Base-by-base conservation (phyloP, 2,888 invertebrate genomes). In the Digitonthophagus gazella region DNA sequence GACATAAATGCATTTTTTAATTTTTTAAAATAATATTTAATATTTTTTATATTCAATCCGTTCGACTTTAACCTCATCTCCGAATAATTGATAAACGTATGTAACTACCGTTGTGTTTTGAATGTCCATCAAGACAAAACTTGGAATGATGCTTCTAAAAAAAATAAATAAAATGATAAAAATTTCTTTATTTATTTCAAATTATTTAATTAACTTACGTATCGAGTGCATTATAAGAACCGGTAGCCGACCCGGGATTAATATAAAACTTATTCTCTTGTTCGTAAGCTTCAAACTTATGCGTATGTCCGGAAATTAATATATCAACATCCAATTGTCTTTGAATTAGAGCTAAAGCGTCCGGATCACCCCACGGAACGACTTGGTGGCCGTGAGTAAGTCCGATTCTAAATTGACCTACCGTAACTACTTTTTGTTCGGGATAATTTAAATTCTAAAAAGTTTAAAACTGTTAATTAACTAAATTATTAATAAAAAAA, bases 231-330 rank as follows among this genome's bases (percentile, higher is more conserved):
- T 93, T 96, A 78, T 96, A 99, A 3, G 99, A 97, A 8, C 99
- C 99, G 19, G 99, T 99, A 1, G 98, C 98, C 2, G 98, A 97
- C 5, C 99, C 99, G 2, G 99, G 99, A 84, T 99, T 99, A 67
- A 99, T 97, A 82, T 96, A 99, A 84, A 99, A 98, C 83, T 97
- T 97, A 80, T 96, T 97, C 80, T 98, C 98, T 85, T 97, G 96
- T 81, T 99, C 98, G 76, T 97, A 97, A 0, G 98, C 98, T 80
- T 97, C 97, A 84, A 98, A 98, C 78, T 95, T 93, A 83, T 99
- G 99, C 0, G 98, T 98, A 81, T 99, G 98, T 0, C 99, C 99
- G 0, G 98, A 96, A 79, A 99, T 98, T 61, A 99, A 86, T 76
- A 99, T 98, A 83, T 99, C 99, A 1, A 99, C 99, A 80, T 99